phyloP scores from a whole-genome alignment of 30 jellyfish, hydroid and myxozoan species.

The Cassiopea xamachana region DNA sequence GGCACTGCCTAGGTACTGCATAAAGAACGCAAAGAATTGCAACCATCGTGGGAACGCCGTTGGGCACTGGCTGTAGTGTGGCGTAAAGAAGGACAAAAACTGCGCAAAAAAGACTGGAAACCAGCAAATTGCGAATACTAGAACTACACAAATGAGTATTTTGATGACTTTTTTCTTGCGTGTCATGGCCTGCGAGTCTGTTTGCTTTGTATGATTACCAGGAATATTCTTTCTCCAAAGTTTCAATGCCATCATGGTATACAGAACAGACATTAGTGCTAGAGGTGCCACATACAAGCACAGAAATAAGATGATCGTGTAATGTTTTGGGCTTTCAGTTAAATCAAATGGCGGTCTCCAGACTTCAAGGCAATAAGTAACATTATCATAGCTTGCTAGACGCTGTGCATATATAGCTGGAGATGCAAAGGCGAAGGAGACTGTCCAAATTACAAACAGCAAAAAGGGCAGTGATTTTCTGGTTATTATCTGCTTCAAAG shows the following conservation, averaged over 20 bases:
- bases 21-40: constrained; percentile 60
- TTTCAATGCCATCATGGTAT: constrained; percentile 64
- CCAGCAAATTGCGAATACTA: constrained; percentile 85
- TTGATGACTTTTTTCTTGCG: constrained; percentile 60
- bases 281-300: constrained; percentile 80
- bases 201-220: constrained; percentile 22
- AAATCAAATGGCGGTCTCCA: constrained; percentile 84
- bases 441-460: constrained; percentile 75
- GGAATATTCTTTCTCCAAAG: constrained; percentile 67
- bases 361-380: constrained; percentile 64
- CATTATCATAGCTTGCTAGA: constrained; percentile 18
- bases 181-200: constrained; percentile 19
- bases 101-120: constrained; percentile 81
- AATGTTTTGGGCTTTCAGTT: constrained; percentile 75
- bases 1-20: constrained; percentile 89
- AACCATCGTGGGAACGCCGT: constrained; percentile 65
- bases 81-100: constrained; percentile 66
- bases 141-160: constrained; percentile 69
- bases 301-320: constrained; percentile 74
- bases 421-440: constrained; percentile 76
- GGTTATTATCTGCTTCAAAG: constrained; percentile 64
- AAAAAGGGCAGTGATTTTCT: constrained; percentile 26
- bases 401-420: constrained; percentile 82
- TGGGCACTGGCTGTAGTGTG: constrained; percentile 68
- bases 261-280: constrained; percentile 65